Conservation (phyloP, 2,888 invertebrate genomes). For the Drosophila falleni region DNA sequence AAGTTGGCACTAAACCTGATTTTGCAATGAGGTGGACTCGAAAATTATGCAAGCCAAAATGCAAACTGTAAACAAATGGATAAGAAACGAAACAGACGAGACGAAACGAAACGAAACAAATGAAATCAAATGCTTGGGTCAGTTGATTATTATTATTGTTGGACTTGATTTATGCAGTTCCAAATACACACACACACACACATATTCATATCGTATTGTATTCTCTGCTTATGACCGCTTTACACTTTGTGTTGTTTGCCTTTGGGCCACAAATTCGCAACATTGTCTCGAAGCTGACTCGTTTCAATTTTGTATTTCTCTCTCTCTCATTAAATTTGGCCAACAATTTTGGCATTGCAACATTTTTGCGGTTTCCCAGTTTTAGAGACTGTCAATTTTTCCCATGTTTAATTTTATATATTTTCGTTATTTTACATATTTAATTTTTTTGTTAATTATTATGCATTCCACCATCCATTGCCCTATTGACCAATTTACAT, state of each 20-base stretch:
- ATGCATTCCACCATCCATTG: constrained; percentile 37
- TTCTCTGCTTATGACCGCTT: constrained; percentile 29
- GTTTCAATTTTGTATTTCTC: constrained; percentile 30
- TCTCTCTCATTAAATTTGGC: constrained; percentile 40
- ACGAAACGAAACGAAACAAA: constrained; percentile 15
- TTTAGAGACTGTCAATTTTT: constrained; percentile 38
- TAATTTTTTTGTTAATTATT: constrained; percentile 50
- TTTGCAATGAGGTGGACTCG: constrained; percentile 53
- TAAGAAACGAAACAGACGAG: constrained; percentile 21
- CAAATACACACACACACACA: constrained; percentile 24
- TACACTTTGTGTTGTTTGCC: constrained; percentile 38
- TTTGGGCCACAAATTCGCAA: constrained; percentile 65
- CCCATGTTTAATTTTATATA: not conserved
- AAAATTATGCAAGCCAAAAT: constrained; percentile 66
- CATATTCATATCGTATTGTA: constrained; percentile 7
- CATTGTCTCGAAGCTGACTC: constrained; percentile 49
- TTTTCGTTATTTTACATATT: constrained; percentile 18
- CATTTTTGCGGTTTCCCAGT: constrained; percentile 56
- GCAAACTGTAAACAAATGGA: constrained; percentile 44
- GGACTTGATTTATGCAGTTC: constrained; percentile 53
- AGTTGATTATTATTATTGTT: constrained; percentile 57
- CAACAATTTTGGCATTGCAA: constrained; percentile 53
- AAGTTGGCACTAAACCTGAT: constrained; percentile 59
- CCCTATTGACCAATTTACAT: constrained; percentile 59
- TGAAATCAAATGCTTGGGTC: constrained; percentile 54